These are phyloP conservation scores for Lithophane semibrunnea DNA, from an alignment of 2,888 invertebrate genomes.

Conservation along the genomic window DNA sequence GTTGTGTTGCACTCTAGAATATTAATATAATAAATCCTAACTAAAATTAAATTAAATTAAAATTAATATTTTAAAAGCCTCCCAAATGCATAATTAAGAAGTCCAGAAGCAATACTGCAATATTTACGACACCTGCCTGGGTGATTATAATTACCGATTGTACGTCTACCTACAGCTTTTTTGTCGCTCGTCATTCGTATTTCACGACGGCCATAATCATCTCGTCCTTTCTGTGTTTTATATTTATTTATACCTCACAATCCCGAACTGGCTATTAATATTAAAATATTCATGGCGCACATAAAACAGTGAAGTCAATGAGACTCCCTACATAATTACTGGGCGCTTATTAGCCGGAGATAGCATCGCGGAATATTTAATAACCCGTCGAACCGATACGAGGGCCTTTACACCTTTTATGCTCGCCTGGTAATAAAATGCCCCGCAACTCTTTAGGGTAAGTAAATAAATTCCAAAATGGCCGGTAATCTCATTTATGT, in stretches of 20 bases:
- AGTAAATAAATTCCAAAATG: constrained; percentile 73
- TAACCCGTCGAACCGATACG: constrained; percentile 69
- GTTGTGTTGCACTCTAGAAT: too few species aligned
- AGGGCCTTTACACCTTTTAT: constrained; percentile 75
- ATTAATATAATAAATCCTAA: too few species aligned
- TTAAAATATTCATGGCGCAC: constrained; percentile 79
- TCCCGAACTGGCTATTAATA: constrained; percentile 70
- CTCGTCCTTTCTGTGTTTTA: constrained; percentile 68
- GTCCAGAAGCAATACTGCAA: constrained; percentile 71
- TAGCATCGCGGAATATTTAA: constrained; percentile 79
- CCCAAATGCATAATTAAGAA: constrained; percentile 59
- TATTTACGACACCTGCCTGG: constrained; percentile 76
- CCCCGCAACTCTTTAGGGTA: constrained; percentile 70
- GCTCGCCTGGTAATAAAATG: constrained; percentile 73
- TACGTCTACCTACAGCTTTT: constrained; percentile 66
- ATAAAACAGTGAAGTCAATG: constrained; percentile 77
- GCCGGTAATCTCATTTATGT: constrained; percentile 60
- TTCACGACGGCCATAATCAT: constrained; percentile 70
- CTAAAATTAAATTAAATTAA: too few species aligned
- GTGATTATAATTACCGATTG: constrained; percentile 67
- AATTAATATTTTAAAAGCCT: too few species aligned
- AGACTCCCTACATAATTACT: constrained; percentile 77
- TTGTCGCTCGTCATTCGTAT: constrained; percentile 67
- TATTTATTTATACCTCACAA: constrained; percentile 65
- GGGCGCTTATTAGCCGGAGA: constrained; percentile 78